Percentiles rank a stretch among this genome's conserved stretches.
Conservation (phyloP, 2,113 vertebrate genomes). For the Gasterosteus aculeatus region DNA sequence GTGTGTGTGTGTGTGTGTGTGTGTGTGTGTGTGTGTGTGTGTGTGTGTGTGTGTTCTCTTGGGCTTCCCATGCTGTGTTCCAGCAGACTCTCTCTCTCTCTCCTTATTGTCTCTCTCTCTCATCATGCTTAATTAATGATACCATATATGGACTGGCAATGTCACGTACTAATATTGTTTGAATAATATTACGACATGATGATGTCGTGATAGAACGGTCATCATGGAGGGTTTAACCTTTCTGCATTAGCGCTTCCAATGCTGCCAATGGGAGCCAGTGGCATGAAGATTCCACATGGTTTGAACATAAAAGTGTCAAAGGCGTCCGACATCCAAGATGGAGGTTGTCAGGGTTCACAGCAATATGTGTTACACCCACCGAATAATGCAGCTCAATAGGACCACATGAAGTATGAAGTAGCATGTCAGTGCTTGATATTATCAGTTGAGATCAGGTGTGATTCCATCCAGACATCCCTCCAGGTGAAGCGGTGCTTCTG, state of each 20-base stretch:
- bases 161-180: background rate
- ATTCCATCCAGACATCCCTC: too few relatives aligned
- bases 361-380: background rate
- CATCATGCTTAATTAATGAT: too few relatives aligned
- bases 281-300: background rate
- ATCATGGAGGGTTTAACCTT: background rate
- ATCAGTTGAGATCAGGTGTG: too few relatives aligned
- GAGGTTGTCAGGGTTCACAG: background rate
- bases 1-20: background rate
- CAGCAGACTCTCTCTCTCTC: slow-evolving; percentile 42
- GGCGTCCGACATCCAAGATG: background rate
- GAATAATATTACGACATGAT: background rate
- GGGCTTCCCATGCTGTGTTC: slow-evolving; percentile 65
- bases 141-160: background rate
- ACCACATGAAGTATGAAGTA: too few relatives aligned
- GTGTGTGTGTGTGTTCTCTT: slow-evolving; percentile 30
- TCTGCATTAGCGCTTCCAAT: background rate
- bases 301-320: background rate
- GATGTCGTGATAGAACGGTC: background rate
- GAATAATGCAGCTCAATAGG: too few relatives aligned
- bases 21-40: slow-evolving; percentile 8
- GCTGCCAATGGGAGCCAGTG: background rate
- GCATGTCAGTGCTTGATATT: too few relatives aligned
- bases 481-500: too few relatives aligned
- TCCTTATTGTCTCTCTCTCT: background rate